Percentiles rank a stretch among this genome's conserved stretches.
phyloP scores from a whole-genome alignment of 2,113 vertebrate species.

The Cryptomyrus ogoouensis region DNA sequence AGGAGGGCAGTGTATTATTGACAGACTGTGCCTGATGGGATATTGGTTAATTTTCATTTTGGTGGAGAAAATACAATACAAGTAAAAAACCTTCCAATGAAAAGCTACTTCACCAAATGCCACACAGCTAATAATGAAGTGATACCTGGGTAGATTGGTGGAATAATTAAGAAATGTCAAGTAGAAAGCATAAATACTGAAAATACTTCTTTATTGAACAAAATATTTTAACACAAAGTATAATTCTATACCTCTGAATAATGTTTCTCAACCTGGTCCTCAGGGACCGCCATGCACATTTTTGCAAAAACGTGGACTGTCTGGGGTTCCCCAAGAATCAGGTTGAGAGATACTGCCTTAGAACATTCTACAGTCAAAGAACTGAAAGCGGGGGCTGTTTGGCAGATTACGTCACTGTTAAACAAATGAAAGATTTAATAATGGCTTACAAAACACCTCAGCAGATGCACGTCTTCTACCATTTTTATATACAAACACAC shows the following conservation, averaged over 20 bases:
- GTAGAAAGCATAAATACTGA: background rate
- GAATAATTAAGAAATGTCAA: background rate
- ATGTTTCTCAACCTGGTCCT: background rate
- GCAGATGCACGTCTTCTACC: background rate
- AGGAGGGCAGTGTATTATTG: background rate
- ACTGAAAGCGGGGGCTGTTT: background rate
- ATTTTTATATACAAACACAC: background rate
- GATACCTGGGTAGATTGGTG: background rate
- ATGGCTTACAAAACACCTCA: background rate
- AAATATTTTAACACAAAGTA: background rate
- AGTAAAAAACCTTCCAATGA: background rate
- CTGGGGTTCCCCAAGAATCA: background rate
- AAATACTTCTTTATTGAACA: background rate
- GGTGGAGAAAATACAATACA: background rate
- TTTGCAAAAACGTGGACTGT: background rate
- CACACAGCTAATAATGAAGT: background rate
- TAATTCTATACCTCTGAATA: background rate
- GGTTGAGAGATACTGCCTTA: background rate
- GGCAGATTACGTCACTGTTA: background rate
- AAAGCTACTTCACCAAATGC: background rate
- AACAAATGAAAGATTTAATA: background rate
- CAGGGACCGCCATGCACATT: background rate
- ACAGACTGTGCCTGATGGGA: background rate
- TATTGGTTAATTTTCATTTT: background rate
- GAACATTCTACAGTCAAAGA: background rate